These are phyloP conservation scores for Geothlypis trichas DNA, from an alignment of 2,113 vertebrate species.

Conservation along the genomic window DNA sequence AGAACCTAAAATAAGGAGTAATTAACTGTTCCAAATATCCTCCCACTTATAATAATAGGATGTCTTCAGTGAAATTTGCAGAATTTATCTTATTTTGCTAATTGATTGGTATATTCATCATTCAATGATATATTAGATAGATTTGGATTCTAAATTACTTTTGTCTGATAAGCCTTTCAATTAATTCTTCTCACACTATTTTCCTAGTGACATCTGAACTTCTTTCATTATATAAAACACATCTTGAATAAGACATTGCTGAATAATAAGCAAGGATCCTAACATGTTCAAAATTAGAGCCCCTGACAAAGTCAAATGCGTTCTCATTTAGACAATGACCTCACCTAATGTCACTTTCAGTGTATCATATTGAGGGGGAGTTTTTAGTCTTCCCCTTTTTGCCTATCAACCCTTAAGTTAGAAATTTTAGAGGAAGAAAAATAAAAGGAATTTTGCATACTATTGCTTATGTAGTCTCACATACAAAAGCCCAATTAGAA, in stretches of 20 bases:
- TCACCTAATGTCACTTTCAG: conserved; percentile 70
- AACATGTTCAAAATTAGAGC: conserved; percentile 75
- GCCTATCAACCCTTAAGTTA: not conserved
- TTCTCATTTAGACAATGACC: conserved; percentile 76
- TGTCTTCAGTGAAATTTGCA: conserved; percentile 86
- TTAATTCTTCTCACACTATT: conserved; percentile 90
- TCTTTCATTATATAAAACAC: conserved; percentile 83
- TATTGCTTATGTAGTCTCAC: not conserved
- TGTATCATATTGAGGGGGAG: conserved; percentile 53
- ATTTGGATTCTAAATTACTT: conserved; percentile 87
- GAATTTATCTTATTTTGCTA: conserved; percentile 90
- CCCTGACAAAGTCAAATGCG: conserved; percentile 73
- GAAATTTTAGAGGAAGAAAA: conserved; percentile 13
- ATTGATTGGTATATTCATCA: conserved; percentile 89
- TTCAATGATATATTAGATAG: conserved; percentile 83
- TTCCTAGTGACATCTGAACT: conserved; percentile 84
- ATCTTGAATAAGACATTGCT: conserved; percentile 76
- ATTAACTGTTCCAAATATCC: conserved; percentile 87
- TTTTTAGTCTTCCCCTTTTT: not conserved
- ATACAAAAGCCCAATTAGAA: conserved; percentile 1
- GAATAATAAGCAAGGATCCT: conserved; percentile 78
- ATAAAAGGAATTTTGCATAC: not conserved
- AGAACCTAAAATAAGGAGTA: conserved; percentile 76
- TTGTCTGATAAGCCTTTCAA: conserved; percentile 86
- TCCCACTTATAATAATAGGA: conserved; percentile 86